Base-by-base conservation (phyloP, 2,888 invertebrate species). In the Lysandra coridon region DNA sequence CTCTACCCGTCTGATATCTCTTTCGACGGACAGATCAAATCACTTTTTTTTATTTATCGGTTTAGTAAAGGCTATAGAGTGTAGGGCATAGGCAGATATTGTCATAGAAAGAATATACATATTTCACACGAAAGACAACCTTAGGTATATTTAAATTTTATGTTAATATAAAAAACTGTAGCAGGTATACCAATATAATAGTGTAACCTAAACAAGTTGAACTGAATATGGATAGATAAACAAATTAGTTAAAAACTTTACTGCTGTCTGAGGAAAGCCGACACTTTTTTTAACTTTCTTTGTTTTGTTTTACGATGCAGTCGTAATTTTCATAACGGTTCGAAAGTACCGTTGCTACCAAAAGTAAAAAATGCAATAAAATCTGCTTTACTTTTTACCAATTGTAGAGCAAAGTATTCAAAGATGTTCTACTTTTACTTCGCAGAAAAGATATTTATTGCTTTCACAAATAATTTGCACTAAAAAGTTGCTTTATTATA, bases 121-220 rank as follows among this genome's bases (percentile, higher is more conserved):
- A 23, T 0, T 23, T 23, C 23, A 23, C 23, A 23, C 23, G 23
- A 23, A 23, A 23, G 23, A 23, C 0, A 23, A 23, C 23, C 23
- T 23, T 23, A 23, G 23, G 0, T 0, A 49, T 37, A 37, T 37
- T 3, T 40, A 40, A 40, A 40, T 6, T 0, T 14, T 53, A 53
- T 14, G 53, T 14, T 4, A 53, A 53, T 2, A 53, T 4, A 53
- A 14, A 53, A 14, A 53, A 53, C 53, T 3, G 14, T 14, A 93
- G 92, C 90, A 87, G 91, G 90, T 90, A 91, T 90, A 91, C 93
- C 92, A 93, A 93, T 93, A 93, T 93, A 93, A 93, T 89, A 89
- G 90, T 90, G 89, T 30, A 62, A 30, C 10, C 62, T 60, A 23
- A 53, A 12, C 64, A 64, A 64, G 10, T 64, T 12, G 23, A 64